phyloP scores from a whole-genome alignment of 2,113 vertebrate genomes.

The Pelusios castaneus region DNA sequence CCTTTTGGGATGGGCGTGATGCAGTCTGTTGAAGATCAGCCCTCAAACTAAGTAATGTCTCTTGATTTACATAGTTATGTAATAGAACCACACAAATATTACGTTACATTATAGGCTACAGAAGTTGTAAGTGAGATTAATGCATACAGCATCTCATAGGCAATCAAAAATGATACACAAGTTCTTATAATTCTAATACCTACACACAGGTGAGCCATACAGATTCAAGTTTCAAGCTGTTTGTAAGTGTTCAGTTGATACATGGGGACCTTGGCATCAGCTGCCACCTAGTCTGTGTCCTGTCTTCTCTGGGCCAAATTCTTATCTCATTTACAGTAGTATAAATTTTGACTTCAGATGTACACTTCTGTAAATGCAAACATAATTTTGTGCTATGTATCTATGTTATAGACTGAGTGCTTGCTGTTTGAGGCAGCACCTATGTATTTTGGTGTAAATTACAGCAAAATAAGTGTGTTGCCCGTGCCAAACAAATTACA shows the following conservation, averaged over 20 bases:
- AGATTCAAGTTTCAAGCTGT: background rate
- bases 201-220: background rate
- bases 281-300: background rate
- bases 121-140: background rate
- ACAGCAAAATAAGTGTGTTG: background rate
- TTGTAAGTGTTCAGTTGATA: background rate
- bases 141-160: background rate
- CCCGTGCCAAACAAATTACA: background rate
- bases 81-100: no score
- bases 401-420: background rate
- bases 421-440: background rate
- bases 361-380: background rate
- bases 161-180: background rate
- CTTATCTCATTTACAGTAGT: background rate
- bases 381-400: background rate
- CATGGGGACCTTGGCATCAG: background rate
- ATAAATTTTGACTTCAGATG: background rate
- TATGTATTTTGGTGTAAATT: background rate
- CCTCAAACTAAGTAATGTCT: no score
- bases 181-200: background rate
- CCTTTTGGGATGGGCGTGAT: no score
- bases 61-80: no score
- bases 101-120: no score
- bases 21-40: no score
- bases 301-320: constrained; percentile 14